Conservation (phyloP, 2,888 invertebrate genomes). For the Marasmarcha lunaedactyla region DNA sequence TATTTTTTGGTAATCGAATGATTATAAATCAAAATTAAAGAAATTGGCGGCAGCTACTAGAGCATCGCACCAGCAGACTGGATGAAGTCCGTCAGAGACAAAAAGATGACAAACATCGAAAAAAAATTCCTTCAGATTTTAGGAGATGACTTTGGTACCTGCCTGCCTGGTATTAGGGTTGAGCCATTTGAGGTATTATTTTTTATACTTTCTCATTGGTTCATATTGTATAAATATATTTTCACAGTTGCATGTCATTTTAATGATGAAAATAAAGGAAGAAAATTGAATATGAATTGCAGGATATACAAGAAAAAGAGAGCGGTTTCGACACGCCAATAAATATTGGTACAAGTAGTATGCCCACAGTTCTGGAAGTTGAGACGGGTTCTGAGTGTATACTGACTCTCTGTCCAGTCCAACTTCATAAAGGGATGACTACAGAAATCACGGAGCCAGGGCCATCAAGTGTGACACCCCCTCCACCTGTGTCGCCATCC, state of each 20-base stretch:
- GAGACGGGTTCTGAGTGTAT: too few species aligned
- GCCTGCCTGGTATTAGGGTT: neutral
- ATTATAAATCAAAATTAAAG: neutral
- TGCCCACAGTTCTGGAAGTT: too few species aligned
- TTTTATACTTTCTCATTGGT: neutral
- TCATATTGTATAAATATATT: neutral
- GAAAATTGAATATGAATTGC: neutral
- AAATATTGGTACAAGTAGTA: neutral
- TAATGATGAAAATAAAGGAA: neutral
- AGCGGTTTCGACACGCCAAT: neutral
- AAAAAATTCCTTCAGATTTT: neutral
- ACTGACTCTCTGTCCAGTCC: too few species aligned
- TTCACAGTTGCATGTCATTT: neutral
- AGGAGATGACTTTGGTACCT: neutral
- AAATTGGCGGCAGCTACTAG: neutral
- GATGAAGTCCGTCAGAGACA: neutral
- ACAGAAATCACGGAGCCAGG: too few species aligned
- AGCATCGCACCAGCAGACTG: neutral
- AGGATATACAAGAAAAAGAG: neutral
- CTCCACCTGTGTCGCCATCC: too few species aligned
- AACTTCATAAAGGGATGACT: too few species aligned
- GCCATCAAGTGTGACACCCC: too few species aligned
- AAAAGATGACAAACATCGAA: too few species aligned
- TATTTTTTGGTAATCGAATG: neutral
- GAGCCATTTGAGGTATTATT: too few species aligned